Evolutionary conservation across 1,140 invertebrate species (phyloP).

Genomic region (Druon quercuslanigerum): DNA sequence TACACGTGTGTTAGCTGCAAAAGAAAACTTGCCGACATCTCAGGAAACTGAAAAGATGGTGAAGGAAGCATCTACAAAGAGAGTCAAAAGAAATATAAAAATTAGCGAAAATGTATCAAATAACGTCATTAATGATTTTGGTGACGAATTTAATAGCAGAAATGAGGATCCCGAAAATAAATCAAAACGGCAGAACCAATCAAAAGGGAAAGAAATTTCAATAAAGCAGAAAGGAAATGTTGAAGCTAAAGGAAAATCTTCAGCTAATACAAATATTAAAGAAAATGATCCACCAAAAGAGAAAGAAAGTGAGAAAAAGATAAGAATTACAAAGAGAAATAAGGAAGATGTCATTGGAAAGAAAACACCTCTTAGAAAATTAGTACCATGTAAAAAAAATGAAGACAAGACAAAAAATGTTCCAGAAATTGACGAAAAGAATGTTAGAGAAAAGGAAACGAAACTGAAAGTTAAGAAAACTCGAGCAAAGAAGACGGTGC

Average conservation of each 20-base stretch:
- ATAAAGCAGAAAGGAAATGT: neutral
- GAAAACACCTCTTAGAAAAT: neutral
- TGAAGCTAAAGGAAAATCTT: neutral
- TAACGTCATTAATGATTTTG: no score
- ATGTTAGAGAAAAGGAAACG: no score
- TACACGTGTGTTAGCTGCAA: neutral
- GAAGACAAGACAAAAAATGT: neutral
- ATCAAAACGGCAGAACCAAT: no score
- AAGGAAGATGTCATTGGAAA: neutral
- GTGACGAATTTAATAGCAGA: no score
- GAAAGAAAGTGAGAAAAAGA: neutral
- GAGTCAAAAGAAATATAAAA: no score
- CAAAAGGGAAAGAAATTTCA: neutral
- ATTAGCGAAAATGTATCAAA: no score
- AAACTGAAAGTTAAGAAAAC: no score
- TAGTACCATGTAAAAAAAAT: neutral
- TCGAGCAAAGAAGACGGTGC: no score
- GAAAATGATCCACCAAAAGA: neutral
- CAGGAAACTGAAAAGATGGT: neutral
- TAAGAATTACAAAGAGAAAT: neutral
- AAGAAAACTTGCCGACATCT: neutral
- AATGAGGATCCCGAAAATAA: no score
- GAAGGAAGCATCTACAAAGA: no score
- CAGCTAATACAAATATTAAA: neutral
- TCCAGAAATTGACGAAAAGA: neutral